These are phyloP conservation scores for Scaptomyza hsui DNA, from an alignment of 1,140 invertebrate species.

Conservation along the genomic window DNA sequence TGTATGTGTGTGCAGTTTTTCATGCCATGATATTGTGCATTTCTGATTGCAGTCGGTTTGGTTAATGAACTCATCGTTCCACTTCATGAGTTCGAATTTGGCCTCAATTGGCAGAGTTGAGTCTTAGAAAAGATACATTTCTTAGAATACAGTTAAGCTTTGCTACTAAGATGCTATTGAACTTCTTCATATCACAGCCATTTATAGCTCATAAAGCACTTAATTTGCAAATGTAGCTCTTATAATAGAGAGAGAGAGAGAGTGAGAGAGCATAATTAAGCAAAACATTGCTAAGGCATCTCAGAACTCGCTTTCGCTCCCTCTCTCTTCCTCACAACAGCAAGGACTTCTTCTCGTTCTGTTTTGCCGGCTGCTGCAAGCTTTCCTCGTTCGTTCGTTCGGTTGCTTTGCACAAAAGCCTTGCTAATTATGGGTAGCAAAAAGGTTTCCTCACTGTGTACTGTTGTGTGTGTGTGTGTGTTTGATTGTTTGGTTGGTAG, in stretches of 20 bases:
- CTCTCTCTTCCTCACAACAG: too few relatives aligned
- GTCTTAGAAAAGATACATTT: not conserved
- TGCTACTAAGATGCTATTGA: not conserved
- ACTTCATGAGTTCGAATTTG: constrained; percentile 4
- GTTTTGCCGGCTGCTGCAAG: constrained; percentile 12
- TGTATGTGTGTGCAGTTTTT: constrained; percentile 44
- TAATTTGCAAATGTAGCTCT: not conserved
- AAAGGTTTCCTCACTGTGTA: constrained; percentile 53
- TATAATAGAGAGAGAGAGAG: too few relatives aligned
- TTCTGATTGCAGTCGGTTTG: constrained; percentile 48
- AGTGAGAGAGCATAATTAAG: constrained; percentile 2
- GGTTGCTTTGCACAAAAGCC: constrained; percentile 59
- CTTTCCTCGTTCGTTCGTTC: constrained; percentile 3
- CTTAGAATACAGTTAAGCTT: too few relatives aligned
- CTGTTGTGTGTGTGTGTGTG: not conserved
- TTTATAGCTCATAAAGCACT: constrained; percentile 1
- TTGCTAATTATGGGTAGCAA: constrained; percentile 67
- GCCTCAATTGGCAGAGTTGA: constrained; percentile 9
- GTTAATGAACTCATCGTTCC: constrained; percentile 36
- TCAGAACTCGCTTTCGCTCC: not conserved
- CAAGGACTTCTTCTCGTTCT: not conserved
- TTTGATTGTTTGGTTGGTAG: too few relatives aligned
- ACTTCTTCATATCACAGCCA: not conserved
- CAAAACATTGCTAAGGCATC: constrained; percentile 34
- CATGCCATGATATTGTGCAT: constrained; percentile 32